Evolutionary conservation across 2,113 vertebrate species (phyloP).

Genomic region (Pithys albifrons): DNA sequence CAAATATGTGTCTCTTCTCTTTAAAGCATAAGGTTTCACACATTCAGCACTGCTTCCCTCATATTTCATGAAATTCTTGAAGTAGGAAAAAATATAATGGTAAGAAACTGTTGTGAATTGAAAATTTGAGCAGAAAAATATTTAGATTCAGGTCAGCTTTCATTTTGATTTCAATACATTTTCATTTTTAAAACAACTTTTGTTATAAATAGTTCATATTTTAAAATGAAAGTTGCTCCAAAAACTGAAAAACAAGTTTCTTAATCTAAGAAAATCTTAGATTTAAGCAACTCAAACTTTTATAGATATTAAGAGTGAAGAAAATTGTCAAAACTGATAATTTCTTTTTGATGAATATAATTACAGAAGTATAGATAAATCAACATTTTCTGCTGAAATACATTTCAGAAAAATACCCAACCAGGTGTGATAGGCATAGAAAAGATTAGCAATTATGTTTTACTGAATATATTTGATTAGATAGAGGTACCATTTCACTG

Average conservation of each 20-base stretch:
- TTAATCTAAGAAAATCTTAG: neutral
- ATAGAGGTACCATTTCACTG: neutral
- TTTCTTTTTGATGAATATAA: neutral
- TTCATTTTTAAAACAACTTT: neutral
- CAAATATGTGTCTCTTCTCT: neutral
- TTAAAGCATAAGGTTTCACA: neutral
- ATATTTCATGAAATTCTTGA: neutral
- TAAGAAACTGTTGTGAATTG: neutral
- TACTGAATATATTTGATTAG: slow-evolving; percentile 39
- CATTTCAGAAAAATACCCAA: neutral
- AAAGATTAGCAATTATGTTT: neutral
- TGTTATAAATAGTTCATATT: neutral
- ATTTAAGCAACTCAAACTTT: neutral
- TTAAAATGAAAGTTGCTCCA: neutral
- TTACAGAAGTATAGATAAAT: neutral
- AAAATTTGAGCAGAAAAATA: neutral
- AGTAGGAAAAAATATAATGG: neutral
- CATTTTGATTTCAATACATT: neutral
- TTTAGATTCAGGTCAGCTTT: neutral
- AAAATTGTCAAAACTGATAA: neutral
- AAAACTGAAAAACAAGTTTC: neutral
- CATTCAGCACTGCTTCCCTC: neutral
- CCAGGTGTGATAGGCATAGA: slow-evolving; percentile 11
- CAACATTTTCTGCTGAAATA: neutral
- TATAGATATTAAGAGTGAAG: neutral